Base-by-base conservation (phyloP, 2,888 invertebrate genomes). In the Mythimna vitellina region DNA sequence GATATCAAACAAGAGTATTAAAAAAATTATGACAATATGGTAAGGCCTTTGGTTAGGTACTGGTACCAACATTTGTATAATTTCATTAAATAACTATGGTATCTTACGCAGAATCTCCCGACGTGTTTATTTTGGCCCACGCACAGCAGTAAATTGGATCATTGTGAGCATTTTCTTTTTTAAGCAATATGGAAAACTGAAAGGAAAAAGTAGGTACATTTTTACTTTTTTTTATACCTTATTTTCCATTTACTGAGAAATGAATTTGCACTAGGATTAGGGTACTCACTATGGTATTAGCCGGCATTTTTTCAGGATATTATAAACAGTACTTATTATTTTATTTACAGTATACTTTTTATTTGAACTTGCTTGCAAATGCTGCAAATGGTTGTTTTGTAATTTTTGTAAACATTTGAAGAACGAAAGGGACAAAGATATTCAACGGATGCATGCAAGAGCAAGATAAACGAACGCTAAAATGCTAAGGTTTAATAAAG, bases 111-210 rank as follows among this genome's bases (percentile, higher is more conserved):
- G 91, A 84, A 84, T 93, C 89, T 20, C 89, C 89, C 6, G 90
- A 96, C 69, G 95, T 96, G 56, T 91, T 91, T 22, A 92, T 89
- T 86, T 97, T 97, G 3, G 98, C 98, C 99, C 99, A 99, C 2
- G 98, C 97, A 94, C 99, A 99, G 76, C 98, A 97, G 98, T 99
- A 99, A 87, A 99, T 98, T 76, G 98, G 97, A 90, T 99, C 99
- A 60, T 98, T 98, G 89, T 99, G 99, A 6, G 99, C 99, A 91
- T 97, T 97, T 91, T 98, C 98, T 89, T 97, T 97, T 94, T 98
- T 98, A 73, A 97, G 95, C 64, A 97, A 90, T 77, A 98, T 90
- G 0, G 98, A 97, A 94, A 97, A 97, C 98, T 97, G 90, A 53
- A 96, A 96, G 68, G 10, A 42, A 51, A 49, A 8, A 9, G 3